Base-by-base conservation (phyloP, 2,113 vertebrate genomes). In the Parus major region DNA sequence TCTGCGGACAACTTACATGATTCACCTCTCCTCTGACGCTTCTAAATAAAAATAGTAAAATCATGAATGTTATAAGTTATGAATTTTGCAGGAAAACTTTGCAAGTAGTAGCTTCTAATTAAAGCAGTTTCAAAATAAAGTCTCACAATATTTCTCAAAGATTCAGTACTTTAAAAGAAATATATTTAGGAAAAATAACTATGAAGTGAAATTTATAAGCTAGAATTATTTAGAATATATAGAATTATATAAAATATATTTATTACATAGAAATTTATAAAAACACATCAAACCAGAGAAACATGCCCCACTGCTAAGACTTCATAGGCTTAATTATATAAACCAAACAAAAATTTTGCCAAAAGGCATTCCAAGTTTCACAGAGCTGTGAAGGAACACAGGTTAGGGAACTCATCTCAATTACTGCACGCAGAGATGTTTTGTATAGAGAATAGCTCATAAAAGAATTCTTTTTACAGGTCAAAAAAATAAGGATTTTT, bases 11-110 rank as follows among this genome's bases (percentile, higher is more conserved):
- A 94, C 69, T 98, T 98, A 96, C 93, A 98, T 11, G 98, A 98
- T 63, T 99, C 97, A 79, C 97, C 97, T 97, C 98, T 98, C 95
- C 97, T 98, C 87, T 98, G 98, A 82, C 98, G 98, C 88, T 99
- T 98, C 99, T 99, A 94, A 97, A 96, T 61, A 88, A 86, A 96
- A 96, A 97, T 5, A 97, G 81, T 70, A 64, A 75, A 85, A 93
- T 72, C 23, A 60, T 12, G 5, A 82, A 35, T 33, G 11, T 66
- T 83, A 4, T 5, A 82, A 86, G 36, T n/a, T 22, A 94, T 23
- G 33, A 29, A 81, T 95, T 94, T 89, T 77, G 60, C 80, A 95
- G 77, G 61, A 41, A 59, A 95, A 69, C 44, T 94, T 72, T 19
- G 3, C 12, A 81, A 79, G 28, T 56, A 9, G 59, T 63, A 92